Base-by-base conservation (phyloP, 2,113 vertebrate species). In the Cettia cetti region DNA sequence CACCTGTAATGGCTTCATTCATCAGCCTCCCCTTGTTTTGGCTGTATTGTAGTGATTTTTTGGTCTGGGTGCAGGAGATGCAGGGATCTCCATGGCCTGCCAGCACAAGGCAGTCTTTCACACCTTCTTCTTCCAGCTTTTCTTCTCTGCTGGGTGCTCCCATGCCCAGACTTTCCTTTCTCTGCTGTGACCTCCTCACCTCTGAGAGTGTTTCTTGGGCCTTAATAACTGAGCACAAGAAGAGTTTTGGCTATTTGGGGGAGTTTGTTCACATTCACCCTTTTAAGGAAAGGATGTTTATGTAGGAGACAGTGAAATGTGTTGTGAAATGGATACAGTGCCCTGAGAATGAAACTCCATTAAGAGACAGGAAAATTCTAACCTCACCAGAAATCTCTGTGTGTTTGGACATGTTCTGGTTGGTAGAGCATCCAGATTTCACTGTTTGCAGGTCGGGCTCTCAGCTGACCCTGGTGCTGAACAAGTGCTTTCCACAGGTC, bases 401-500 rank as follows among this genome's bases (percentile, higher is more conserved):
- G 66, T 1, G 3, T 90, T 77, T 77, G 88, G 57, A 49, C 13
- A 0, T 8, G 75, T 68, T 85, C 66, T 94, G 75, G 45, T 92
- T 76, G 54, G 66, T 61, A 39, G 92, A 92, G 59, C 70, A 80
- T 72, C 74, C 90, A 90, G 82, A 87, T 68, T 91, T 92, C 68
- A 87, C 82, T 82, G 74, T 79, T 90, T 79, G 63, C 75, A 92
- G 33, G 50, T 2, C 24, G 82, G 86, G 56, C 83, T 94, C 77
- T 92, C 79, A 75, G 15, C 86, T 56, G 52, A 92, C 93, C 92
- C 95, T 68, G 86, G 92, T 93, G 91, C 94, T 93, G 64, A 90
- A 86, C 80, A 84, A 95, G 80, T 60, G 86, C 56, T 95, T 93
- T 80, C 66, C 88, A 80, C 95, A 93, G 95, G 88, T 94, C 95